Evolutionary conservation across 2,797 vertebrate species (phyloP), one percentile per base, ranked within the genome.

Genomic region (Lepidocolaptes lacrymiger): DNA sequence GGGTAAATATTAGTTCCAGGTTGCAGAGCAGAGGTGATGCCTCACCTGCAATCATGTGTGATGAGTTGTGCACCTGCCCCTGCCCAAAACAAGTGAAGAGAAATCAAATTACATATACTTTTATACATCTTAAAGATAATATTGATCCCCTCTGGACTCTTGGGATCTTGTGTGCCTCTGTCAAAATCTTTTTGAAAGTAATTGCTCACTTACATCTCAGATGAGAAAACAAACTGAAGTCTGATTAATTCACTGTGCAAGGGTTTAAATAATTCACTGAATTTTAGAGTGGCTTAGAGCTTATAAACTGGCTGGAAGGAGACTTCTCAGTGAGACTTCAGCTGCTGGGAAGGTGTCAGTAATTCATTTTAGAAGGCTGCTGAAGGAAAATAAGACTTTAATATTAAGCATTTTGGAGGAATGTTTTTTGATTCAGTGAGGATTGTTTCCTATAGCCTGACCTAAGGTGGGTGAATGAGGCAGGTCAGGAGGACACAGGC

Each of bases 211-310:
- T 90, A 81, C 20, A 84, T 93, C 8, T 91, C 39, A 67, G 76
- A 88, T 86, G 49, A 83, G 85, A 77, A 88, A 80, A 92, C 54
- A 89, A 76, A 81, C 74, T 41, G 69, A 91, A 89, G 75, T 88
- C 30, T 90, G 63, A 91, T 94, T 83, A 89, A 87, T 85, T 93
- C 72, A 59, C 52, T 91, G 17, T 67, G 64, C 27, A 5, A 58
- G 64, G 41, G 36, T 85, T 82, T 92, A 93, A 97, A 89, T 91
- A 91, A 94, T 94, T 93, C 26, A 89, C 44, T 71, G 78, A 78
- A 85, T 95, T 89, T 89, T 83, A 51, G 48, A 88, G 52, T 71
- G 61, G 26, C 59, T 84, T 75, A 56, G 34, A 74, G 46, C 72
- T 72, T 75, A n/a, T 62, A 46, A 76, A 74, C 55, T 66, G 23